Evolutionary conservation across 1,140 invertebrate genomes (phyloP).

Genomic region (Hyles euphorbiae): DNA sequence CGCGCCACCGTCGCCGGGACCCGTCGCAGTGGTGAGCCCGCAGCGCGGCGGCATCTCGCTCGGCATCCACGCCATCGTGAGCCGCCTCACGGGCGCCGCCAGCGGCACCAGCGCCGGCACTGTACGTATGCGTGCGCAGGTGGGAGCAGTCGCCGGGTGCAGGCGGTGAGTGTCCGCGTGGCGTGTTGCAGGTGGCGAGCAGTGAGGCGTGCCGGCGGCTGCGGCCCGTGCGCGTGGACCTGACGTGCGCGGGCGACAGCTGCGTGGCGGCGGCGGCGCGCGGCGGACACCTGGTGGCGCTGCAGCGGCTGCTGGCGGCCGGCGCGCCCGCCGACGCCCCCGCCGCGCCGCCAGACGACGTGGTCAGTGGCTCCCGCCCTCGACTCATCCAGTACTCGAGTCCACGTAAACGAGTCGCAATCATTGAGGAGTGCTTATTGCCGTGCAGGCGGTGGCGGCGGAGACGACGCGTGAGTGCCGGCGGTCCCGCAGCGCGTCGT

Average conservation of each 20-base stretch:
- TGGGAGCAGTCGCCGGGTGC: neutral
- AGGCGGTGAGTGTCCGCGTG: neutral
- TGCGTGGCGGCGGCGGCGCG: slow-evolving; percentile 81
- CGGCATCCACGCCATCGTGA: slow-evolving; percentile 92
- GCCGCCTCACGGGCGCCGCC: slow-evolving; percentile 79
- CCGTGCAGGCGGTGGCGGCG: neutral
- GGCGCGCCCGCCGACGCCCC: slow-evolving; percentile 84
- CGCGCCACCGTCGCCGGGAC: neutral
- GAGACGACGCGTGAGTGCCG: slow-evolving; percentile 30
- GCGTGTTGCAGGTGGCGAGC: neutral
- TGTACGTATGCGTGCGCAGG: neutral
- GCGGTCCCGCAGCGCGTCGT: slow-evolving; percentile 45
- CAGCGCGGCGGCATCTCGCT: slow-evolving; percentile 87
- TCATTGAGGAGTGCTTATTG: neutral
- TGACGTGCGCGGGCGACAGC: slow-evolving; percentile 33
- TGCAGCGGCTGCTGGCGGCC: slow-evolving; percentile 82
- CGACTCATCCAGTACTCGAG: neutral
- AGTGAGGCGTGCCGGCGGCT: slow-evolving; percentile 21
- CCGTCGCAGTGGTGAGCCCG: slow-evolving; percentile 71
- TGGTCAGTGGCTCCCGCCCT: slow-evolving; percentile 2
- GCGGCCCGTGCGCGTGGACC: slow-evolving; percentile 31
- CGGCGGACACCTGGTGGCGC: slow-evolving; percentile 85
- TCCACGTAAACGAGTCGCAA: neutral
- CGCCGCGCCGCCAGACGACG: slow-evolving; percentile 57
- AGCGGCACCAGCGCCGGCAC: neutral